phyloP scores from a whole-genome alignment of 2,797 vertebrate genomes.

The Siniperca scherzeri region DNA sequence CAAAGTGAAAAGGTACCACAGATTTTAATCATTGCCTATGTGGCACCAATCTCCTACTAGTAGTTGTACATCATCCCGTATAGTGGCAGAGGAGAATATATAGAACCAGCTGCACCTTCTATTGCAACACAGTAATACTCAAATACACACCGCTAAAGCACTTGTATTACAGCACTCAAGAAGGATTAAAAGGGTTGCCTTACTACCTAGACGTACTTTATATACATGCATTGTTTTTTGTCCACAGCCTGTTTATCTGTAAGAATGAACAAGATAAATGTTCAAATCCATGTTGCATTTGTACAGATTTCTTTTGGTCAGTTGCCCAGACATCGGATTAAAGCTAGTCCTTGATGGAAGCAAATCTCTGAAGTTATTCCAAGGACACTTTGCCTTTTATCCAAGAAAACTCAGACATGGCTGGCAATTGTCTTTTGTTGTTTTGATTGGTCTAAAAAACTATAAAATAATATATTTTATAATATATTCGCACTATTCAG shows the following conservation, averaged over 20 bases:
- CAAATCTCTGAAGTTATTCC: constrained; percentile 42
- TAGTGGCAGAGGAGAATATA: not conserved
- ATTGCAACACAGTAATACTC: not conserved
- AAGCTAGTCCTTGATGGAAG: constrained; percentile 12
- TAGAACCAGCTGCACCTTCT: constrained; percentile 3
- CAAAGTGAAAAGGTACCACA: not conserved
- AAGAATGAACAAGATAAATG: constrained; percentile 12
- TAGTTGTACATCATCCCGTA: not conserved
- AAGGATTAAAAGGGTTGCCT: not conserved
- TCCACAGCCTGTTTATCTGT: not conserved
- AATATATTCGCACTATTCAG: not conserved
- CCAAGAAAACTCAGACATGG: constrained; percentile 31
- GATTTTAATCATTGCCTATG: not conserved
- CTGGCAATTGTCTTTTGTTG: constrained; percentile 4
- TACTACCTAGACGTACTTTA: not conserved
- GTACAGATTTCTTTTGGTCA: constrained; percentile 31
- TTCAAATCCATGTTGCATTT: constrained; percentile 34
- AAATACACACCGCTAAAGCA: not conserved
- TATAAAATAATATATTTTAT: not conserved
- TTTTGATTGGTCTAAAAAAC: constrained; percentile 21
- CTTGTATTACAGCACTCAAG: not conserved
- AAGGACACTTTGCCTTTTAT: constrained; percentile 22
- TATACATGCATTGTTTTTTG: constrained; percentile 16
- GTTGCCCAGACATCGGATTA: constrained; percentile 40
- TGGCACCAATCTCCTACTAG: not conserved